Evolutionary conservation across 2,113 vertebrate species (phyloP), one percentile per base, ranked within the genome.

Genomic region (Pithys albifrons): DNA sequence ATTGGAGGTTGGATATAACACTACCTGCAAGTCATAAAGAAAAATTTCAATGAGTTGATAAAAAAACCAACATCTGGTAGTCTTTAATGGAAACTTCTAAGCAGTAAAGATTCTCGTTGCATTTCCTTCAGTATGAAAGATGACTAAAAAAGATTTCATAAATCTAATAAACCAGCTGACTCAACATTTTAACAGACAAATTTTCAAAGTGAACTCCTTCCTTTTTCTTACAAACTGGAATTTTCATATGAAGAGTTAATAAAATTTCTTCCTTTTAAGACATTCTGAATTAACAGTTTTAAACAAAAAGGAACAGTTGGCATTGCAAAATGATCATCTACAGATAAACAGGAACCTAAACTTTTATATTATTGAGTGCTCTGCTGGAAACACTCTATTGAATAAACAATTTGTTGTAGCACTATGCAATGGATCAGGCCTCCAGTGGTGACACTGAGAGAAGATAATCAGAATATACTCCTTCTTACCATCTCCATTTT

Each of bases 1-100:
- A 52, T 98, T 99, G 28, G 98, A 98, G 29, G 99, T 99, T 48
- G 99, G 99, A 79, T 98, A 99, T 73, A 99, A 97, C 54, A 99
- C 94, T 74, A 99, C 99, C 99, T 99, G 95, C 12, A 93, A 96
- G 46, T n/a, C 65, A 96, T 22, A 77, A 86, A 39, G 73, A 93
- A 92, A 91, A 93, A 37, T 6, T 85, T 97, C 72, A 94, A 15
- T 13, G 3, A 19, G 19, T 0, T 46, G 65, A 89, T 35, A 8
- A 1, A 74, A 48, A 79, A 24, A 7, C 12, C 20, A 49, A 1
- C 0, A 31, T 3, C 31, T 73, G 14, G 14, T 43, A 61, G 24
- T 31, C 35, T 62, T 79, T 59, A 86, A 10, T 14, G 45, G 25
- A 51, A 51, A 77, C 39, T n/a, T 79, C 33, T 45, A 66, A 87